phyloP scores from a whole-genome alignment of 2,797 vertebrate species.

The Pipistrellus nathusii region DNA sequence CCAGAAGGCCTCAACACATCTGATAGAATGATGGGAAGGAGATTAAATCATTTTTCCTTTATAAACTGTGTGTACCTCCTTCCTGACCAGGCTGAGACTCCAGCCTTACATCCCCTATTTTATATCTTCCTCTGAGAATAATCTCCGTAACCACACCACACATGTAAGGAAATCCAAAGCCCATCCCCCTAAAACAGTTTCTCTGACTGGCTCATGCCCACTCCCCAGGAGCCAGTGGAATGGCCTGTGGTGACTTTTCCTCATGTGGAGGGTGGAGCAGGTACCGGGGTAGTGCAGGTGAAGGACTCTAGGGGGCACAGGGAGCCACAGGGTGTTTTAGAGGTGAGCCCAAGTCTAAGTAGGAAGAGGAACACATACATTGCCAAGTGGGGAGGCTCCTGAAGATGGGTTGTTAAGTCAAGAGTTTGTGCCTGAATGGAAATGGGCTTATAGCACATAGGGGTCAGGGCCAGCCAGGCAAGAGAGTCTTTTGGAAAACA shows the following conservation, averaged over 20 bases:
- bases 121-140: constrained; percentile 11
- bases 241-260: neutral
- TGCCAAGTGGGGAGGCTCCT: neutral
- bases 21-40: neutral
- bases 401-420: neutral
- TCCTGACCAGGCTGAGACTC: neutral
- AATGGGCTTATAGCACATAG: neutral
- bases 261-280: neutral
- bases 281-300: neutral
- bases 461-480: neutral
- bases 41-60: constrained; percentile 41
- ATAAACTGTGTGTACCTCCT: constrained; percentile 39
- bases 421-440: constrained; percentile 18
- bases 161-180: neutral
- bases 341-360: neutral
- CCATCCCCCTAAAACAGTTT: neutral
- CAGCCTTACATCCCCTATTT: neutral
- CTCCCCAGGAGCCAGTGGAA: neutral
- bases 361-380: neutral
- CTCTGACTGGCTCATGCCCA: neutral
- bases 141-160: neutral
- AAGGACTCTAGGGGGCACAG: neutral
- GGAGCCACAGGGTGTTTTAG: neutral
- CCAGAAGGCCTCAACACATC: neutral
- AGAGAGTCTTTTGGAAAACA: neutral